A percentile compares a stretch with the other conserved stretches of the same genome.
Conservation (phyloP, 1,140 invertebrate genomes). For the Drosophila arawakana region DNA sequence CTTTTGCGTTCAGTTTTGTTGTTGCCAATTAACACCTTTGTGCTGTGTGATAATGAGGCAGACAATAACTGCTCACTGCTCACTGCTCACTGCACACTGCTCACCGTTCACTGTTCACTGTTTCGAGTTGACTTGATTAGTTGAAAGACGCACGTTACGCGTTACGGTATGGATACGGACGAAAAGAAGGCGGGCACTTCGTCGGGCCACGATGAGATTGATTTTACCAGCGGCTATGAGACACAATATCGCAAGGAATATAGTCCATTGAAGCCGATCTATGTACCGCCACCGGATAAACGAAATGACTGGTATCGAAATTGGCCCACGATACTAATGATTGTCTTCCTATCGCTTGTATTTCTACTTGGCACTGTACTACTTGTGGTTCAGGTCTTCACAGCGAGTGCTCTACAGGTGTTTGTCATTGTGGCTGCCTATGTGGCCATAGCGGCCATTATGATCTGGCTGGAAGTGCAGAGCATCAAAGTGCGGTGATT, state of each 20-base stretch:
- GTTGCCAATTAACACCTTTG: slow-evolving; percentile 74
- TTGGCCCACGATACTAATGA: slow-evolving; percentile 57
- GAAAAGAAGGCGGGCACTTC: slow-evolving; percentile 42
- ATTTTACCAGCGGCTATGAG: slow-evolving; percentile 79
- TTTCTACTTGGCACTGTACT: slow-evolving; percentile 63
- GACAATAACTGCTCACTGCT: slow-evolving; percentile 45
- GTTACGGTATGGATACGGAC: slow-evolving; percentile 70
- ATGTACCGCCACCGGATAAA: slow-evolving; percentile 64
- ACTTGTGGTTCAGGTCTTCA: slow-evolving; percentile 64
- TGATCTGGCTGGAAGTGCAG: slow-evolving; percentile 72
- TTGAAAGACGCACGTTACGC: slow-evolving; percentile 44
- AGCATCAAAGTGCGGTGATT: slow-evolving; percentile 71
- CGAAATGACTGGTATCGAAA: slow-evolving; percentile 68
- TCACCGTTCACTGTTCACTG: slow-evolving; percentile 2
- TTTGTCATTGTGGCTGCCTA: slow-evolving; percentile 59
- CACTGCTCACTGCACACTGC: slow-evolving; percentile 10
- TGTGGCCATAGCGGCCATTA: slow-evolving; percentile 55
- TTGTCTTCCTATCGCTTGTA: slow-evolving; percentile 58
- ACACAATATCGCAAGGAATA: slow-evolving; percentile 77
- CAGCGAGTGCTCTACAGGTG: slow-evolving; percentile 57
- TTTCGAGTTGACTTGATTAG: slow-evolving; percentile 33
- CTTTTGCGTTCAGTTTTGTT: slow-evolving; percentile 34
- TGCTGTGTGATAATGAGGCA: slow-evolving; percentile 71
- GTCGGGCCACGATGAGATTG: slow-evolving; percentile 64
- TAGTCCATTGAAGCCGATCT: slow-evolving; percentile 59